Base-by-base conservation (phyloP, 1,140 invertebrate genomes). In the Periplaneta americana region DNA sequence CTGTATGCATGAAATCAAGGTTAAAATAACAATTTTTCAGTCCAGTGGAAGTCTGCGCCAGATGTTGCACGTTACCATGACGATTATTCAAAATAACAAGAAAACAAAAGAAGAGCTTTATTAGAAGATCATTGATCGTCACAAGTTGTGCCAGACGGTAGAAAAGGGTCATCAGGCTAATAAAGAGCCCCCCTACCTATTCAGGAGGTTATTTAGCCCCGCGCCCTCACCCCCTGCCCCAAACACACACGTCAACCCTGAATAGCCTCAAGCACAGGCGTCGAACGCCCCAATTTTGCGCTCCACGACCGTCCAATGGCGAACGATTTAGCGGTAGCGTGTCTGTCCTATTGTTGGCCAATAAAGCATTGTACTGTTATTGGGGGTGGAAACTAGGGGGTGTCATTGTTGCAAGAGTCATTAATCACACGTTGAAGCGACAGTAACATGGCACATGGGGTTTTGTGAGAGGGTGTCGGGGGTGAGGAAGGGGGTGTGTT, bases 391-490 rank as follows among this genome's bases (percentile, higher is more conserved):
- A 36, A 36, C 35, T 48, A 37, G 39, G 77, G 77, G 77, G n/a
- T 78, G 77, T 78, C 77, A 78, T 78, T 78, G 77, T 78, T 78
- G 77, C 34, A 78, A 48, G 77, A 78, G 77, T 78, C 77, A 78
- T 78, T 78, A 78, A 78, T 78, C 77, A 78, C 77, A 78, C 77
- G 35, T 78, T 78, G 77, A 37, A 37, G 39, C 77, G 77, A 78
- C 77, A 78, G 35, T 78, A 32, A 34, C 77, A 78, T 78, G 77
- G 48, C 77, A 48, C 77, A 39, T 78, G 77, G 77, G n/a, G 35
- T 78, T 78, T 78, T 78, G 35, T 66, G 39, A 48, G 39, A 48
- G 39, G 39, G 11, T 48, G 39, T 48, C 39, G n/a, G 39, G 39
- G 17, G 39, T 6, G 0, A 17, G 18, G 17, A 18, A 48, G 17